These are phyloP conservation scores for Scomber scombrus DNA, from an alignment of 2,113 vertebrate genomes.

Conservation along the genomic window DNA sequence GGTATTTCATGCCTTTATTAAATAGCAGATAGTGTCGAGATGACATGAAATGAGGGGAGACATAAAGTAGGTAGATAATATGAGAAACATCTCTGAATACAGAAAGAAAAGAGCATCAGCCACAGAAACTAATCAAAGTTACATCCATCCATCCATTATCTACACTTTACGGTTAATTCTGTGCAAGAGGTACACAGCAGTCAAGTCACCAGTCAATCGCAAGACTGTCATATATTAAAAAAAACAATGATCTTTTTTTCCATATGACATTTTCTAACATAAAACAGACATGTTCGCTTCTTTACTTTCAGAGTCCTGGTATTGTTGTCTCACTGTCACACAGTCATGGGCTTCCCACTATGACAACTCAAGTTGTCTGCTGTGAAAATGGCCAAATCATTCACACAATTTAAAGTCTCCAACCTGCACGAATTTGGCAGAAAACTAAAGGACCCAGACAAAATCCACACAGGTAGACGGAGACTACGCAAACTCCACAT, in stretches of 20 bases:
- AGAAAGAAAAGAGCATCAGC: too few relatives aligned
- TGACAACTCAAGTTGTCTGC: constrained; percentile 13
- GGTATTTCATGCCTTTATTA: constrained; percentile 11
- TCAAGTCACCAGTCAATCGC: neutral
- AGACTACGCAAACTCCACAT: too few relatives aligned
- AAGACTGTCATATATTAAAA: constrained; percentile 2
- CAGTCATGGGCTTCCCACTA: neutral
- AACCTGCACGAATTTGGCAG: constrained; percentile 22
- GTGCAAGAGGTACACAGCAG: too few relatives aligned
- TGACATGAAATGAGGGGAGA: constrained; percentile 11
- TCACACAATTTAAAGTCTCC: constrained; percentile 33
- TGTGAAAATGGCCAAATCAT: constrained; percentile 9
- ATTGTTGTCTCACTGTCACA: constrained; percentile 18
- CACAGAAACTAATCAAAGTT: too few relatives aligned
- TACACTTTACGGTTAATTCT: too few relatives aligned
- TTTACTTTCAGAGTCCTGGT: constrained; percentile 8
- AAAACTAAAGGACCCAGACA: constrained; percentile 32
- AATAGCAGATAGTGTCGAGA: constrained; percentile 5
- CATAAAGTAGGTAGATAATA: too few relatives aligned
- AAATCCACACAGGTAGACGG: constrained; percentile 25
- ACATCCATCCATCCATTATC: too few relatives aligned
- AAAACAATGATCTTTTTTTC: neutral
- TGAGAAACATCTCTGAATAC: neutral
- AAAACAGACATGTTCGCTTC: constrained; percentile 16
- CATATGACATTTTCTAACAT: neutral